Evolutionary conservation across 2,797 vertebrate species (phyloP), one percentile per base, ranked within the genome.

Genomic region (Sebastes hopkinsi): DNA sequence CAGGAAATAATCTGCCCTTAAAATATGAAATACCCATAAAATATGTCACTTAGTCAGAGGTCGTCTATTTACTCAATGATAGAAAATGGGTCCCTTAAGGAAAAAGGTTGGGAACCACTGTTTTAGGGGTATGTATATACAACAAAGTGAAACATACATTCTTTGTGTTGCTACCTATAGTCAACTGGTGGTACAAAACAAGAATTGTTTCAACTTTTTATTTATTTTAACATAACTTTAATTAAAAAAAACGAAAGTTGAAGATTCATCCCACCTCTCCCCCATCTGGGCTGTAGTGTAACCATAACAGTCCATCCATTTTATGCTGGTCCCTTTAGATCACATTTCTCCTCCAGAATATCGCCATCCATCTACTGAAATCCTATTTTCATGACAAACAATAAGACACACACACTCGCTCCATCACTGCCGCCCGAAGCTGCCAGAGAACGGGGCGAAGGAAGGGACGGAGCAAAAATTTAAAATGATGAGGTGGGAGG

Each of bases 381-480:
- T 90, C 82, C 81, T 85, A 87, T 89, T 90, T 91, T 83, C 70
- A 85, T 89, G 87, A 87, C 80, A 84, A 83, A 90, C 80, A 89
- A 77, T 88, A 74, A 82, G 72, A 83, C 74, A 72, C 54, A 72
- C 54, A 79, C 16, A 8, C 66, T 77, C 77, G 58, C 77, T 87
- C 79, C 77, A 80, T 83, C 80, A 82, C 67, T 67, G 65, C 79
- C 55, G 77, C 78, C 74, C 66, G 60, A 50, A 82, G 73, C 82
- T 84, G 77, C 74, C 85, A 73, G 36, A 64, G 30, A 83, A 55
- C 2, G 6, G 42, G 62, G 69, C 1, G 12, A 14, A 67, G 30
- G 69, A 55, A 10, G 34, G 56, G 75, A 27, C 10, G 25, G 50
- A 58, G 56, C 36, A 8, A 50, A 50, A 74, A 75, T 79, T 59